Base-by-base conservation (phyloP, 2,888 invertebrate species). In the Yponomeuta cagnagella region DNA sequence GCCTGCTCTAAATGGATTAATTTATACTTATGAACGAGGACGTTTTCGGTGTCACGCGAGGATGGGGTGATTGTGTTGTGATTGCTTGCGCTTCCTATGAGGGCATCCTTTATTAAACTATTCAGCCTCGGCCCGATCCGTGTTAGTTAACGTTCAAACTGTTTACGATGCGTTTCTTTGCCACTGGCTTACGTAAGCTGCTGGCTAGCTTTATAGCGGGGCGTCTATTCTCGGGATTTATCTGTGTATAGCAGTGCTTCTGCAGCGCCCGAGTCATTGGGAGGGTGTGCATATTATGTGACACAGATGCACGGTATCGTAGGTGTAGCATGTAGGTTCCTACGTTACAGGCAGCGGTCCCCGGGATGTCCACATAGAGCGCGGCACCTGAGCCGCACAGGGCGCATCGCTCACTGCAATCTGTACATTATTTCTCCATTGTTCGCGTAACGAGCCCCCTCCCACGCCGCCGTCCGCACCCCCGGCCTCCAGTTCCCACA, bases 371-470 rank as follows among this genome's bases (percentile, higher is more conserved):
- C 68, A 68, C 68, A 68, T 43, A 81, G 81, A 80, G 82, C 81
- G 79, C 82, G 88, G 89, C 90, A 92, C 92, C 90, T 91, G 91
- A 90, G 90, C 85, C 89, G 88, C 88, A 82, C 85, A 80, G 88
- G 88, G 92, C 92, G 92, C 92, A 92, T 92, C 92, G 90, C 89
- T 92, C 91, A 91, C 92, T 92, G 92, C 92, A 92, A 92, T 92
- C 92, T 92, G 92, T 92, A 92, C 92, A 92, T 92, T 92, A 92
- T 92, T 92, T 92, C 91, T 91, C 92, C 92, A 92, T 92, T 92
- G 92, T 92, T 92, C 92, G 89, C 90, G 92, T 92, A 92, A 92
- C 92, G 92, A 92, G 91, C 88, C 82, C 85, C 86, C 85, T 82
- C 85, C 85, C 83, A 81, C 79, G 77, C 76, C 76, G 75, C 75